Conservation (phyloP, 2,113 vertebrate genomes). For the Paramisgurnus dabryanus region DNA sequence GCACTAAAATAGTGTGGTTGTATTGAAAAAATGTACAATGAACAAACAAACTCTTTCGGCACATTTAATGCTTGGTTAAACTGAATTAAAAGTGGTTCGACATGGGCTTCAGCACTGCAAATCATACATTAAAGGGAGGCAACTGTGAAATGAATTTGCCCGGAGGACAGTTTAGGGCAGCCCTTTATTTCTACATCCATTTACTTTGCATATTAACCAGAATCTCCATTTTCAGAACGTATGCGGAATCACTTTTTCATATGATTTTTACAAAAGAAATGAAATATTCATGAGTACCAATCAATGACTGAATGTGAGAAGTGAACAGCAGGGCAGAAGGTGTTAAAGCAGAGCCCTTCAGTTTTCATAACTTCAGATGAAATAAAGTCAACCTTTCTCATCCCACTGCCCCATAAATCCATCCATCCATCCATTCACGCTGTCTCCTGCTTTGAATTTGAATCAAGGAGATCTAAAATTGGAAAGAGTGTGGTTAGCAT, state of each 20-base stretch:
- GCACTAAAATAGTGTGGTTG: too few species aligned
- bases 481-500: background rate
- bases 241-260: constrained; percentile 66
- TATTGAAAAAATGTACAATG: too few species aligned
- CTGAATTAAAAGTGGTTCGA: background rate
- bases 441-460: background rate
- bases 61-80: background rate
- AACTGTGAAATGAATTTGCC: background rate
- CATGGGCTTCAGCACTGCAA: background rate
- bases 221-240: constrained; percentile 52
- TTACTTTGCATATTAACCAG: constrained; percentile 48
- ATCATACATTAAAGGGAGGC: background rate
- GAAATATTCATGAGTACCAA: constrained; percentile 70
- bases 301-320: constrained; percentile 49
- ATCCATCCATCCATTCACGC: background rate
- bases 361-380: background rate
- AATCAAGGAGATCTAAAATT: background rate
- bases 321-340: constrained; percentile 33
- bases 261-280: constrained; percentile 65
- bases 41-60: background rate
- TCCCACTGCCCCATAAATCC: background rate
- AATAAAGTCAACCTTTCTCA: background rate
- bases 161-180: background rate
- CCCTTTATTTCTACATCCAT: constrained; percentile 54
- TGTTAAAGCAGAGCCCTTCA: constrained; percentile 3